A percentile compares a stretch with the other conserved stretches of the same genome.
These are phyloP conservation scores for Argyresthia goedartella DNA, from an alignment of 2,888 invertebrate genomes.

Conservation along the genomic window DNA sequence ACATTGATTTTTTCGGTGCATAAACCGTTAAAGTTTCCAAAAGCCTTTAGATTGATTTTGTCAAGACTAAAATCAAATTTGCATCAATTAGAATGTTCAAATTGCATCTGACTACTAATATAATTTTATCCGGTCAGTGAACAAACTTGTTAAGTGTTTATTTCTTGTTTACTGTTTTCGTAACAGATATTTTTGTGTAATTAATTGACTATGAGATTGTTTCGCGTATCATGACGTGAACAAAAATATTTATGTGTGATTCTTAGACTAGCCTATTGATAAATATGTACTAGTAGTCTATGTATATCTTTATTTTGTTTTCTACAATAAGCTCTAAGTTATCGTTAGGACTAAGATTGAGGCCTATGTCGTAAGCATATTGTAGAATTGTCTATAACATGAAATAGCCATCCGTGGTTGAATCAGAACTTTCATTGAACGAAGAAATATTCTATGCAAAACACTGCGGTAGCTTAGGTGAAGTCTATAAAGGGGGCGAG, in stretches of 20 bases:
- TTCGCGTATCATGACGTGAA: slow-evolving; percentile 42
- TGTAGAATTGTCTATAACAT: not conserved
- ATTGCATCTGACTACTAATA: too few species aligned
- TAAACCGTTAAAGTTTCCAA: too few species aligned
- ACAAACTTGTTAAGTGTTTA: slow-evolving; percentile 36
- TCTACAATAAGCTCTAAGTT: slow-evolving; percentile 14
- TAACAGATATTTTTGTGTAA: slow-evolving; percentile 40
- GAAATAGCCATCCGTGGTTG: too few species aligned
- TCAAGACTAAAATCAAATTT: not conserved
- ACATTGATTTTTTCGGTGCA: too few species aligned
- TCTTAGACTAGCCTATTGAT: slow-evolving; percentile 37
- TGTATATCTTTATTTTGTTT: slow-evolving; percentile 34
- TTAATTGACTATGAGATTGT: slow-evolving; percentile 53
- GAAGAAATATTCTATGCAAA: too few species aligned
- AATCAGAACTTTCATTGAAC: too few species aligned
- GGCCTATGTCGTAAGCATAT: slow-evolving; percentile 14
- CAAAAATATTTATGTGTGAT: slow-evolving; percentile 68
- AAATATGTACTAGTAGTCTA: slow-evolving; percentile 40
- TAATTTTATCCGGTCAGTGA: too few species aligned
- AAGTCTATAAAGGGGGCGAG: too few species aligned
- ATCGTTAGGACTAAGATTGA: slow-evolving; percentile 22
- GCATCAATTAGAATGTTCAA: not conserved
- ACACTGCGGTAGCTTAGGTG: too few species aligned
- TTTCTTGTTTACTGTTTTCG: slow-evolving; percentile 44
- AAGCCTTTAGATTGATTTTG: too few species aligned